Base-by-base conservation (phyloP, 1,140 invertebrate species). In the Cydia splendana region DNA sequence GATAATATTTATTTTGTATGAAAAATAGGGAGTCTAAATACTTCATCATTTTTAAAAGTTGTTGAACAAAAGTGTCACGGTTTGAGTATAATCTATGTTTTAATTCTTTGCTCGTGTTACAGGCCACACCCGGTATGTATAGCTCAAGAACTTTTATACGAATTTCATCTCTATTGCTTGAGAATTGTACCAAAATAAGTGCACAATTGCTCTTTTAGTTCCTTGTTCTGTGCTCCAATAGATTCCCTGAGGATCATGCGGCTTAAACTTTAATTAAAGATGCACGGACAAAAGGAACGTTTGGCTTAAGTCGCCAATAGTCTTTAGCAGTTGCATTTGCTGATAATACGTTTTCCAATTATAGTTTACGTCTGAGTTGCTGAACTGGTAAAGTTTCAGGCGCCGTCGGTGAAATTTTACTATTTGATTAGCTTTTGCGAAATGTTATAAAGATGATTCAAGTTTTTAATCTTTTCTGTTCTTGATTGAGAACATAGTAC, bases 201-300 rank as follows among this genome's bases (percentile, higher is more conserved):
- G 53, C 20, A 65, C 12, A 9, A 30, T 28, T 53, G n/a, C 42
- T 51, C 18, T 75, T 38, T 15, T 62, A 24, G 28, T 62, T 75
- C 48, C 24, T 20, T 45, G 20, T 18, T 65, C 65, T 65, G 62
- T 76, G 65, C n/a, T 45, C 42, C 76, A 24, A 74, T 75, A 53
- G 45, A 65, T 62, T 75, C 77, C 74, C 28, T 24, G 18, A 20
- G 34, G 65, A 78, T 75, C 75, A 42, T 53, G 71, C 42, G 77
- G 74, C 74, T 78, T 78, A 53, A 78, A 78, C 57, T 78, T 78
- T 78, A 78, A 78, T 78, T 78, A 78, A 78, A 78, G 77, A 78
- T 78, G 73, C 73, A 75, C 77, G 5, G 34, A 77, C 76, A 77
- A 77, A 77, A 77, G 51, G 57, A 69, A 53, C 53, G 42, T 42